Evolutionary conservation across 2,888 invertebrate species (phyloP).

Genomic region (Synergus laeviventris): DNA sequence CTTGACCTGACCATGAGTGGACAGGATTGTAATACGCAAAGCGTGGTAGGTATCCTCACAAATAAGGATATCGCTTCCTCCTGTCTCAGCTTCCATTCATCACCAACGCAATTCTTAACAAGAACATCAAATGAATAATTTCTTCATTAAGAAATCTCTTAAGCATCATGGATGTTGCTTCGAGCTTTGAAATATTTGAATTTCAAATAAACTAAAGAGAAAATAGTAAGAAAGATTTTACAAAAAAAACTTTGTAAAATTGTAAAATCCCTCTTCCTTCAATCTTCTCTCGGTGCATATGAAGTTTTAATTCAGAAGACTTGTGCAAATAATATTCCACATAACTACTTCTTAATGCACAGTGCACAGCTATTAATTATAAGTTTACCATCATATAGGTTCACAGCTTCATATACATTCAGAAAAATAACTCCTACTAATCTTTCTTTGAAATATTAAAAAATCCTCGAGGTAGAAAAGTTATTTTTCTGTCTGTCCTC

Average conservation of each 20-base stretch:
- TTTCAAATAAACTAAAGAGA: too few relatives aligned
- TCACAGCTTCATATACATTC: neutral
- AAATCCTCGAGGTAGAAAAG: neutral
- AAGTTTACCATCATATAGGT: neutral
- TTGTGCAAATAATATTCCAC: too few relatives aligned
- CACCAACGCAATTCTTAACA: neutral
- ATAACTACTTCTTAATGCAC: neutral
- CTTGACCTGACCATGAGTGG: slow-evolving; percentile 95
- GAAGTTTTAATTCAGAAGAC: too few relatives aligned
- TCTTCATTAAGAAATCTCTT: neutral
- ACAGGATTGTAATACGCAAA: slow-evolving; percentile 96
- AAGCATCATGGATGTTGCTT: neutral
- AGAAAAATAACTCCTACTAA: neutral
- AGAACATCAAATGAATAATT: neutral
- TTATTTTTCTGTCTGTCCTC: slow-evolving; percentile 21
- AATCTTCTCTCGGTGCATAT: too few relatives aligned
- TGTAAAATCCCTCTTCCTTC: too few relatives aligned
- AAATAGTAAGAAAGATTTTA: too few relatives aligned
- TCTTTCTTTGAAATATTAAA: too few relatives aligned
- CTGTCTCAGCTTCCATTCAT: neutral
- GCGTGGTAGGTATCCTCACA: slow-evolving; percentile 84
- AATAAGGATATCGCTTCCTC: neutral
- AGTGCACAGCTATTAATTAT: neutral
- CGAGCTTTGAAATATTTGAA: too few relatives aligned
- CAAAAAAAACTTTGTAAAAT: too few relatives aligned